phyloP scores from a whole-genome alignment of 2,113 vertebrate genomes.

The Lepus americanus region DNA sequence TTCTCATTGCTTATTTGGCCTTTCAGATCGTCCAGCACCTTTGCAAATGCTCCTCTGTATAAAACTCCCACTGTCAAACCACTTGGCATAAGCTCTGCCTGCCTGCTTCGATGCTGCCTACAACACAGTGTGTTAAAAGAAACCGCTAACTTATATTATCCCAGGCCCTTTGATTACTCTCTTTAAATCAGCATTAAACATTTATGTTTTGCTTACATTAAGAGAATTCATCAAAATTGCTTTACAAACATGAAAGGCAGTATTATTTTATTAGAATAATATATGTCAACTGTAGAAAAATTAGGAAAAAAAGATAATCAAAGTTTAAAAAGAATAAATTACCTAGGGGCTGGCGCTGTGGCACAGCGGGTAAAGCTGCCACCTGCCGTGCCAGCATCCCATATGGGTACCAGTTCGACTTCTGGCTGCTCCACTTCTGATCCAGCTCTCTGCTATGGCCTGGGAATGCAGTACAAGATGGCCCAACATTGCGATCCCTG shows the following conservation, averaged over 20 bases:
- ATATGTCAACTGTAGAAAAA: slow-evolving; percentile 47
- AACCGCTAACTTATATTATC: background rate
- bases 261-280: slow-evolving; percentile 65
- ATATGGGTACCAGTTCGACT: too few relatives aligned
- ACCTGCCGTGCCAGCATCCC: too few relatives aligned
- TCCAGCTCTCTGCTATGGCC: too few relatives aligned
- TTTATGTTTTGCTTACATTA: background rate
- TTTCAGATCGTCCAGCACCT: background rate
- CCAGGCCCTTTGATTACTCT: background rate
- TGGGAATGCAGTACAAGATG: too few relatives aligned
- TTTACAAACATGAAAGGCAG: slow-evolving; percentile 13
- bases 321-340: background rate
- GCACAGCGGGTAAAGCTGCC: too few relatives aligned
- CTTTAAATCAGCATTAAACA: slow-evolving; percentile 53
- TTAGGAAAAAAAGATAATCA: slow-evolving; percentile 39
- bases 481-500: too few relatives aligned
- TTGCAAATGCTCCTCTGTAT: background rate
- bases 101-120: background rate
- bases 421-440: too few relatives aligned
- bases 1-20: background rate
- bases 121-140: background rate
- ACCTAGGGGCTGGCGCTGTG: too few relatives aligned
- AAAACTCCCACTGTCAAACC: background rate
- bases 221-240: slow-evolving; percentile 65
- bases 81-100: background rate